These are phyloP conservation scores for Phalera bucephala DNA, from an alignment of 2,888 invertebrate species.

Conservation along the genomic window DNA sequence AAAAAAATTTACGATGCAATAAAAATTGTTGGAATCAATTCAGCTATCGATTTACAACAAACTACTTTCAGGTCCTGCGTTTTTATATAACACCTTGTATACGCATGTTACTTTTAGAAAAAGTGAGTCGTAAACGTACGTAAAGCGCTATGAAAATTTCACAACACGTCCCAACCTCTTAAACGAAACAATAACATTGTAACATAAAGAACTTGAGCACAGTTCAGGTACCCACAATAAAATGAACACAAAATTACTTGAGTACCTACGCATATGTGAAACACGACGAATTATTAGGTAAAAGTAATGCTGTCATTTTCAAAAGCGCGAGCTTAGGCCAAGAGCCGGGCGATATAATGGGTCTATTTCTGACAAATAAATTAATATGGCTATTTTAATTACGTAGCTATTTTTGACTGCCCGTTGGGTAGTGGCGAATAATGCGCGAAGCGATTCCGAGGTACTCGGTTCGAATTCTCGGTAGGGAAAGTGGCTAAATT, in stretches of 20 bases:
- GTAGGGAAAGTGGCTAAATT: too few relatives aligned
- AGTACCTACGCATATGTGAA: slow-evolving; percentile 19
- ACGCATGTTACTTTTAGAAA: not conserved
- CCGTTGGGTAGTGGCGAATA: too few relatives aligned
- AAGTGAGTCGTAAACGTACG: not conserved
- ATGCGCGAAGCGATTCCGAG: too few relatives aligned
- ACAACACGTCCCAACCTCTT: slow-evolving; percentile 14
- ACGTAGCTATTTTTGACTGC: too few relatives aligned
- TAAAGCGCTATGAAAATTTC: not conserved
- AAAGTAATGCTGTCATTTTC: slow-evolving; percentile 48
- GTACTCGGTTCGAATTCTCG: too few relatives aligned
- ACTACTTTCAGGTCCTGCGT: too few relatives aligned
- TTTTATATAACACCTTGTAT: too few relatives aligned
- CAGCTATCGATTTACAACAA: too few relatives aligned
- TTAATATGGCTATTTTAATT: too few relatives aligned
- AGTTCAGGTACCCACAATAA: slow-evolving; percentile 15
- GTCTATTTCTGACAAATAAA: too few relatives aligned
- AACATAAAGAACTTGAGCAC: slow-evolving; percentile 12
- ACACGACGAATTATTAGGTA: slow-evolving; percentile 41
- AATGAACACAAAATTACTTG: slow-evolving; percentile 18
- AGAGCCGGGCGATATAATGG: not conserved
- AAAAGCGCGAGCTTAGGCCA: slow-evolving; percentile 33
- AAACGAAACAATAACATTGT: slow-evolving; percentile 19
- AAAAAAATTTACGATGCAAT: too few relatives aligned
- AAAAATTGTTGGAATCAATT: too few relatives aligned